Evolutionary conservation across 1,140 invertebrate species (phyloP).

Genomic region (Procambarus clarkii): DNA sequence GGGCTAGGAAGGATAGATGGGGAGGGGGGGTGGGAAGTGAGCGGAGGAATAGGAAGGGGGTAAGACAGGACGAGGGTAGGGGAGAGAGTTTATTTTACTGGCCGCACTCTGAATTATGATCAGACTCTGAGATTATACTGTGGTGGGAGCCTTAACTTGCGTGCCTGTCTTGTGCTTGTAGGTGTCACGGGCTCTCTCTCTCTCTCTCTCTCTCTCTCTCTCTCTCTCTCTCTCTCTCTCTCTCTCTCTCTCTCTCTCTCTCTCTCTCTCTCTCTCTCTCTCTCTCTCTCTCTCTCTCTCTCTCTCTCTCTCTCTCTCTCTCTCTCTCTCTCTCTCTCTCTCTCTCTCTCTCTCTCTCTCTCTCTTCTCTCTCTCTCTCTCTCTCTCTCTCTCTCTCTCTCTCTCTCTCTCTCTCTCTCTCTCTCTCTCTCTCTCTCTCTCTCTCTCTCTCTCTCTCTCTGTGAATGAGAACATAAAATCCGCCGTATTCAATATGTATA

Average conservation of each 20-base stretch:
- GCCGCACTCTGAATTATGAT: conserved; percentile 1
- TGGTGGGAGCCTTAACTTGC: conserved; percentile 14
- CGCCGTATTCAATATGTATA: not conserved
- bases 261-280: conserved; percentile 11
- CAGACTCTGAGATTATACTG: not conserved
- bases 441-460: conserved; percentile 11
- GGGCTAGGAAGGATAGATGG: not conserved
- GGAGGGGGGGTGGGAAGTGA: not conserved
- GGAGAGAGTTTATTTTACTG: not conserved
- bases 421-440: conserved; percentile 6
- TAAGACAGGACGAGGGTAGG: not conserved
- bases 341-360: conserved; percentile 8
- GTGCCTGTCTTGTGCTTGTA: conserved; percentile 1
- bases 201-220: conserved; percentile 7
- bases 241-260: not conserved
- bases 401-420: conserved; percentile 22
- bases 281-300: conserved; percentile 11
- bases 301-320: not conserved
- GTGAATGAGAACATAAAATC: not conserved
- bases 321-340: conserved; percentile 1
- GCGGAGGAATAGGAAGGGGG: not conserved
- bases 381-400: conserved; percentile 13
- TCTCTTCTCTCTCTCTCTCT: conserved; percentile 2
- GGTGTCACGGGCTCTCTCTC: not conserved
- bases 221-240: conserved; percentile 8